Base-by-base conservation (phyloP, 2,797 vertebrate species). In the Mormyrus hasselquistii region DNA sequence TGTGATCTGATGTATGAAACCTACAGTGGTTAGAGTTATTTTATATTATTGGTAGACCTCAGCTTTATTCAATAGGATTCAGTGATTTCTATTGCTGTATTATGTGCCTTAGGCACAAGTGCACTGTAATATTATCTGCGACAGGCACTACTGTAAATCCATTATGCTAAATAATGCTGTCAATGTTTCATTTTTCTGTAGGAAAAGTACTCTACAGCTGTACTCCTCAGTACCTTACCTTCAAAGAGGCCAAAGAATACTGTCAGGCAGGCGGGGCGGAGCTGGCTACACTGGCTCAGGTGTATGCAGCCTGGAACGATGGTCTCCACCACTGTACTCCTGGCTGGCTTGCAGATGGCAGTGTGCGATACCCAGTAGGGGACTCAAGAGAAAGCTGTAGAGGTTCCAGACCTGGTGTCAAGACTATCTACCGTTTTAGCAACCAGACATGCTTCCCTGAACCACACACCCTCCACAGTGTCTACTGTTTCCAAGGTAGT, bases 371-470 rank as follows among this genome's bases (percentile, higher is more conserved):
- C 91, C 98, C 98, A 86, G 98, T 99, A 2, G 93, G 97, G 91
- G 97, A 93, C 0, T 97, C 98, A 0, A 94, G 97, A 49, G 97
- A 97, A 91, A 96, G 96, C 59, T 99, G 98, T 49, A 98, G 98
- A 0, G 98, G 97, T 0, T 96, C 96, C 0, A 94, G 97, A 84
- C 96, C 98, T 0, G 98, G 97, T 0, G 98, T 98, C 92, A 96
- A 97, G 92, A 99, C 97, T 0, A 93, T 99, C 85, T 99, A 98
- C 92, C 95, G 94, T 19, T 97, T 96, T 93, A 96, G 94, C 84
- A 99, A 99, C 94, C 98, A 98, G 95, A 98, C 98, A 0, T 98
- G 98, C 22, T 99, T 99, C 93, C 98, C 98, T 0, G 96, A 97
- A 55, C 93, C 94, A 2, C 91, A 94, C 88, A 95, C 95, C 88